Conservation (phyloP, 2,113 vertebrate species). For the Arenaria interpres region DNA sequence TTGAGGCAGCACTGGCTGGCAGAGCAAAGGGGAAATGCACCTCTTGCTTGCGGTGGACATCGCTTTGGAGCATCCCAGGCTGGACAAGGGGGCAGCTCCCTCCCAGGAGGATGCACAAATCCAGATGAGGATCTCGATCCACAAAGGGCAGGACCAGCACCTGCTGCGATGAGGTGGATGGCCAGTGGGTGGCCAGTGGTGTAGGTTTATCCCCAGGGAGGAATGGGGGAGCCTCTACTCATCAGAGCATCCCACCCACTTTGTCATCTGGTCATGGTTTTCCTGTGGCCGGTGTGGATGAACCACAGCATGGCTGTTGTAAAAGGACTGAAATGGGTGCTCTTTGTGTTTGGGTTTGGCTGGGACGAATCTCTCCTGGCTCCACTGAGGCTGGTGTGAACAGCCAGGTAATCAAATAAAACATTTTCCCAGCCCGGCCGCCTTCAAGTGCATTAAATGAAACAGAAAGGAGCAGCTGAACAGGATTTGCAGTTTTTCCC, state of each 20-base stretch:
- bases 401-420: neutral
- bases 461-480: constrained; percentile 64
- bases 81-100: neutral
- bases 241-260: neutral
- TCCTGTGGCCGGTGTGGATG: neutral
- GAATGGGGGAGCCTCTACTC: neutral
- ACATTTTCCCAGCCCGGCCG: neutral
- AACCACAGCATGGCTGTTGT: neutral
- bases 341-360: neutral
- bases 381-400: neutral
- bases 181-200: neutral
- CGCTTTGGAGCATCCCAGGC: neutral
- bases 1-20: neutral
- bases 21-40: neutral
- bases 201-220: neutral
- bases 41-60: neutral
- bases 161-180: fast-evolving
- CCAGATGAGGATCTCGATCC: neutral
- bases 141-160: fast-evolving
- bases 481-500: constrained; percentile 43
- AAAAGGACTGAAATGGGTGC: neutral
- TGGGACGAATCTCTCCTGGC: neutral
- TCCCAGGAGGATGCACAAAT: neutral
- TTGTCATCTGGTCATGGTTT: fast-evolving
- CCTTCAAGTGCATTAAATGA: constrained; percentile 18